A percentile compares a stretch with the other conserved stretches of the same genome.
Conservation (phyloP, 2,888 invertebrate genomes). For the Hetaerina titia region DNA sequence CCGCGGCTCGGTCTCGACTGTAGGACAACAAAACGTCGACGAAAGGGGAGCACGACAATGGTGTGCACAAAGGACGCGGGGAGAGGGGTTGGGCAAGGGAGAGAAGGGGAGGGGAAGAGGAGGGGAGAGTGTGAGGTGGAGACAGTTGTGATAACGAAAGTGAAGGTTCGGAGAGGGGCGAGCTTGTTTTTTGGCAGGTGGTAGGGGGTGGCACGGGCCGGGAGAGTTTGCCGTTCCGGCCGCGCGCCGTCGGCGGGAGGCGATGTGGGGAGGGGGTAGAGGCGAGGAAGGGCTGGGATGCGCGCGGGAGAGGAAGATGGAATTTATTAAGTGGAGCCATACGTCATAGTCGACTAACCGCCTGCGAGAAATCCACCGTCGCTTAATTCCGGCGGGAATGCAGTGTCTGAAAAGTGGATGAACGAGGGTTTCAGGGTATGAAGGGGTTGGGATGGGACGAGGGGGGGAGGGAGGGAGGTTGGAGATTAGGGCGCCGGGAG, state of each 20-base stretch:
- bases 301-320: not conserved
- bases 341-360: constrained; percentile 56
- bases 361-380: constrained; percentile 23
- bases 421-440: not conserved
- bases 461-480: not conserved
- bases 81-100: not conserved
- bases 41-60: no score
- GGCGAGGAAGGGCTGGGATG: not conserved
- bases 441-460: not conserved
- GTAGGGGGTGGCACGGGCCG: no score
- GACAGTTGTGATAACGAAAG: no score
- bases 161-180: no score
- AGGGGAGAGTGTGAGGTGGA: no score
- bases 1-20: no score
- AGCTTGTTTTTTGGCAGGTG: no score
- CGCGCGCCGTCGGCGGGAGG: no score
- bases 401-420: constrained; percentile 36
- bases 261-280: not conserved
- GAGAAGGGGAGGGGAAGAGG: no score
- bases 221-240: no score
- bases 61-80: no score
- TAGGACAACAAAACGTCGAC: no score
- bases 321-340: constrained; percentile 50
- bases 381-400: not conserved
- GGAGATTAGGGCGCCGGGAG: not conserved